Base-by-base conservation (phyloP, 2,888 invertebrate genomes). In the Limnephilus auricula region DNA sequence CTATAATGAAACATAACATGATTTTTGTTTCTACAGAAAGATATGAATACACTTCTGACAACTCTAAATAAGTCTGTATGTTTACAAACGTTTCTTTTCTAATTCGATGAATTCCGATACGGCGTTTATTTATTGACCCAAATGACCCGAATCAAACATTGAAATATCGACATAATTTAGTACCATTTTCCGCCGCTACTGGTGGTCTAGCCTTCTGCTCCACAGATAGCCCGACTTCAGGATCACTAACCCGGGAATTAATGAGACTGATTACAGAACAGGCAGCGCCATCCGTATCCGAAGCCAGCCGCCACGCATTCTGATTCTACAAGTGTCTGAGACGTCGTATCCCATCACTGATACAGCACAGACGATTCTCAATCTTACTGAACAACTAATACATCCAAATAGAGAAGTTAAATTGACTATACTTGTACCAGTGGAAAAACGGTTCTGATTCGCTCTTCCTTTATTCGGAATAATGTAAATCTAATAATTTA, bases 281-380 rank as follows among this genome's bases (percentile, higher is more conserved):
- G 92, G 91, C 91, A 90, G 91, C 50, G 79, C 92, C 92, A 92
- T 92, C 91, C 91, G 92, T 92, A 91, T 91, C 88, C 25, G 25
- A 25, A 5, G 65, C 65, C 65, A 65, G 65, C 65, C 65, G 25
- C 65, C 89, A 92, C 92, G 92, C 91, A 65, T 83, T 91, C 79
- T 79, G 92, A 92, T 89, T 92, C 92, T 88, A 92, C 92, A 92
- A 92, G 92, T 65, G 85, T 86, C 90, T 34, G 89, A 25, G 65
- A 37, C 18, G 83, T 82, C 85, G 85, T 13, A n/a, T 85, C 85
- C 45, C 30, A 85, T 85, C 40, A 78, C 25, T 18, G 87, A 15
- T 65, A 65, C 85, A 9, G 78, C 65, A 31, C 45, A 78, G 87
- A 91, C 78, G 82, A 82, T 82, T 82, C 34, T 34, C 82, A 37